These are phyloP conservation scores for Siderastrea siderea DNA, from an alignment of 92 coral and sea anemone genomes.

Conservation along the genomic window DNA sequence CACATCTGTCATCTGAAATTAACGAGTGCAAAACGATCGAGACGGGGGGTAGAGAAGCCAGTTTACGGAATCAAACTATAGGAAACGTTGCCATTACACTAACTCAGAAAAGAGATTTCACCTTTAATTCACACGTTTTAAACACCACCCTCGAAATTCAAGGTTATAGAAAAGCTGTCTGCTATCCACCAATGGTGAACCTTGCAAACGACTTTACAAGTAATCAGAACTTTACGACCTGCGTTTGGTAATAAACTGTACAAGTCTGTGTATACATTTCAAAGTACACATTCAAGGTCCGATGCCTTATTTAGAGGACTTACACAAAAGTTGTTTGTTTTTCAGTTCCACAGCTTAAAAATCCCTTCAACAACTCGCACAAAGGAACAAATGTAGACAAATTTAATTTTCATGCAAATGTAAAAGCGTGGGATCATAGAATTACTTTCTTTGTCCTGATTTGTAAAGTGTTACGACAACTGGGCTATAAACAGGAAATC, in stretches of 20 bases:
- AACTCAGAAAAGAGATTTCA: background rate
- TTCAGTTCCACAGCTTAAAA: constrained; percentile 42
- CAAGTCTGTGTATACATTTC: constrained; percentile 68
- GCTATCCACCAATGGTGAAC: constrained; percentile 35
- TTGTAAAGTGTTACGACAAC: constrained; percentile 53
- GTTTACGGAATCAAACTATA: constrained; percentile 34
- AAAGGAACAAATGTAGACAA: constrained; percentile 21
- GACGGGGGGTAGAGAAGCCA: constrained; percentile 55
- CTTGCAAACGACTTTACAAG: constrained; percentile 50
- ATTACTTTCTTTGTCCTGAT: constrained; percentile 47
- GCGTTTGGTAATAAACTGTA: constrained; percentile 58
- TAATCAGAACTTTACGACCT: constrained; percentile 49
- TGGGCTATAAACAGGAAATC: constrained; percentile 76
- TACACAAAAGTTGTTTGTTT: constrained; percentile 68
- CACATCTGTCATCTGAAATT: constrained; percentile 58
- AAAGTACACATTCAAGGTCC: constrained; percentile 72
- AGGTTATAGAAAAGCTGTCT: constrained; percentile 6
- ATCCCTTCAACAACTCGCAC: constrained; percentile 29
- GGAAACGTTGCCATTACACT: constrained; percentile 30
- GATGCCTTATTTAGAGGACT: constrained; percentile 49
- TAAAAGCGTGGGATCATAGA: constrained; percentile 53
- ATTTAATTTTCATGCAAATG: constrained; percentile 79
- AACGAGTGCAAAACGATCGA: constrained; percentile 26
- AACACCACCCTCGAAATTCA: background rate
- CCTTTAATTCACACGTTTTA: constrained; percentile 10